phyloP scores from a whole-genome alignment of 2,113 vertebrate species.

The Ramphastos sulfuratus region DNA sequence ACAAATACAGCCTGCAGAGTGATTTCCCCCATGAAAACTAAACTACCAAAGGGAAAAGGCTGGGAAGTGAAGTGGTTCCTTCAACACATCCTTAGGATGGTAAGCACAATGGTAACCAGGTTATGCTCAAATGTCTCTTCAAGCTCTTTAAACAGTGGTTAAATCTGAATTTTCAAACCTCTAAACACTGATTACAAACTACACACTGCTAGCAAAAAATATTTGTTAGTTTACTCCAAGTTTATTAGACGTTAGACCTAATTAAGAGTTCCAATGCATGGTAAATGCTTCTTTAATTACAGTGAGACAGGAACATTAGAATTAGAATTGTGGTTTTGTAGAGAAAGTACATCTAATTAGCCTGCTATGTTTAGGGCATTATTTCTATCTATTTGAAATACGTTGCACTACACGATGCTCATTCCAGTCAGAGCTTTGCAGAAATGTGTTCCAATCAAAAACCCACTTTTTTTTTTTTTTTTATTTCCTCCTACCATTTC shows the following conservation, averaged over 20 bases:
- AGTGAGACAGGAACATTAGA: conserved; percentile 62
- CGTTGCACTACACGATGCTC: conserved; percentile 15
- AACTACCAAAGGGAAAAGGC: neutral
- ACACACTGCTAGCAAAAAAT: conserved; percentile 56
- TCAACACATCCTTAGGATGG: rapidly evolving
- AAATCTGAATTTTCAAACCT: conserved; percentile 24
- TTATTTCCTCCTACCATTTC: neutral
- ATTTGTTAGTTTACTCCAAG: conserved; percentile 68
- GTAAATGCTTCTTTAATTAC: conserved; percentile 75
- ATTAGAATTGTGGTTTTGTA: conserved; percentile 66
- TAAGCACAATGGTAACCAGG: neutral
- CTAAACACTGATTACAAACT: conserved; percentile 50
- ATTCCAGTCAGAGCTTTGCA: conserved; percentile 36
- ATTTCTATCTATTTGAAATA: conserved; percentile 62
- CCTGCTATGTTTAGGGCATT: conserved; percentile 48
- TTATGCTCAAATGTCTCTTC: conserved; percentile 2
- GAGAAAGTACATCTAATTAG: conserved; percentile 73
- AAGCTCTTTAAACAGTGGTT: neutral
- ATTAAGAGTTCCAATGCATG: conserved; percentile 70
- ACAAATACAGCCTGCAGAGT: neutral
- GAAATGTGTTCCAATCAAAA: conserved; percentile 54
- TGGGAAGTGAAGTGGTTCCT: neutral
- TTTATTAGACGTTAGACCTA: conserved; percentile 73
- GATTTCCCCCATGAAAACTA: neutral
- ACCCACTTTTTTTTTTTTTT: neutral